Percentiles rank a stretch among this genome's conserved stretches.
Conservation (phyloP, 35 echinoderm and acorn worm species). For the Heliocidaris tuberculata region DNA sequence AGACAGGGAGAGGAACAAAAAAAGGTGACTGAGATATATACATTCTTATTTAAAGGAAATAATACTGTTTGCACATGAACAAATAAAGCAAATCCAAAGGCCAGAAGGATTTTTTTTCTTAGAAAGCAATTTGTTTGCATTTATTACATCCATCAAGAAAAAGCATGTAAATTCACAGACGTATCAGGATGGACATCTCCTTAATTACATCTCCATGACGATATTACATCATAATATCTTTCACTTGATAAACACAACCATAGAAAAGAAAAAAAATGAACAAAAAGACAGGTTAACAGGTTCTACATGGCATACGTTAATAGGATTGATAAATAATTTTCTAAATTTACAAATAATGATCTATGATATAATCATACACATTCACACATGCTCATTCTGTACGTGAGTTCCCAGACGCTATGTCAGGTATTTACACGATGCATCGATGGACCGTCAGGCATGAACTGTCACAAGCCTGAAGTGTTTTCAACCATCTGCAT, state of each 20-base stretch:
- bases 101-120: neutral
- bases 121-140: constrained; percentile 50
- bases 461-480: neutral
- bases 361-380: constrained; percentile 36
- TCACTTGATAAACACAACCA: constrained; percentile 33
- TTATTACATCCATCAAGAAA: constrained; percentile 45
- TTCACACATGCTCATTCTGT: neutral
- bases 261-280: neutral
- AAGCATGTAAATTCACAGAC: constrained; percentile 37
- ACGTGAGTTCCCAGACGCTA: neutral
- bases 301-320: constrained; percentile 32
- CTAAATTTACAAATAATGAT: constrained; percentile 45
- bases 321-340: constrained; percentile 42
- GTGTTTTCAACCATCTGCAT: neutral
- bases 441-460: neutral
- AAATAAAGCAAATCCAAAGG: neutral
- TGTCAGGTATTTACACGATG: neutral
- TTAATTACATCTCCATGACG: neutral
- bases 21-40: too few relatives aligned
- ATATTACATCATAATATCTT: constrained; percentile 1
- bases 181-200: neutral
- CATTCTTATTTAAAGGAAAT: too few relatives aligned
- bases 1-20: too few relatives aligned
- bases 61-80: too few relatives aligned
- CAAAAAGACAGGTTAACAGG: neutral